A percentile compares a stretch with the other conserved stretches of the same genome.
Evolutionary conservation across 2,797 vertebrate species (phyloP).

Genomic region (Cossypha heuglini): DNA sequence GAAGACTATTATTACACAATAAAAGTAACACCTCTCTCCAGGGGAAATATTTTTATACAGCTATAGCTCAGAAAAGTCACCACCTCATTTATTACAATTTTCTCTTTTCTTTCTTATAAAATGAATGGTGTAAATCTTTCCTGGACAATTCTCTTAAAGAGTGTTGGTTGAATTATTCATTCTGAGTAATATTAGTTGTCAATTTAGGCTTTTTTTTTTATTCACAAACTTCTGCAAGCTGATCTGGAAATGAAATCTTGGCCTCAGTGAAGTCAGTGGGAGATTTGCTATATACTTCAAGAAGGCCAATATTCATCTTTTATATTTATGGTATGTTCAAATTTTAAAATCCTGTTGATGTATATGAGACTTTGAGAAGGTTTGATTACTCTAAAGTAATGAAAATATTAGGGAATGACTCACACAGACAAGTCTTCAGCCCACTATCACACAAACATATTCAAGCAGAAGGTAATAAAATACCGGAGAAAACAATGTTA

Average conservation of each 20-base stretch:
- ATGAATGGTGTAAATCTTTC: slow-evolving; percentile 17
- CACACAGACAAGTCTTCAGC: neutral
- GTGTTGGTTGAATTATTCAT: slow-evolving; percentile 19
- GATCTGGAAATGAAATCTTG: neutral
- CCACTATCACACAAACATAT: neutral
- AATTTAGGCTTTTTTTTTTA: neutral
- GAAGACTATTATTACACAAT: slow-evolving; percentile 38
- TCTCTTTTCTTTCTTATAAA: slow-evolving; percentile 27
- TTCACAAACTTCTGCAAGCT: neutral
- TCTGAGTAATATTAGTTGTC: slow-evolving; percentile 25
- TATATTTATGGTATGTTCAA: neutral
- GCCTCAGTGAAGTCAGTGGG: neutral
- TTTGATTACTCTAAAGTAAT: neutral
- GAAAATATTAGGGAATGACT: neutral
- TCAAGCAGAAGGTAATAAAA: neutral
- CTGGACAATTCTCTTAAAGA: neutral
- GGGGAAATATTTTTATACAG: slow-evolving; percentile 39
- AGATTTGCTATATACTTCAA: neutral
- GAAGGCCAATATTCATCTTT: neutral
- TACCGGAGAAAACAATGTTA: neutral
- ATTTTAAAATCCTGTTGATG: neutral
- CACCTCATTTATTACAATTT: slow-evolving; percentile 38
- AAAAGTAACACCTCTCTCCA: slow-evolving; percentile 45
- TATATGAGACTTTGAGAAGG: neutral
- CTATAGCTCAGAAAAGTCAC: slow-evolving; percentile 27